Evolutionary conservation across 2,113 vertebrate genomes (phyloP).

Genomic region (Perca flavescens): DNA sequence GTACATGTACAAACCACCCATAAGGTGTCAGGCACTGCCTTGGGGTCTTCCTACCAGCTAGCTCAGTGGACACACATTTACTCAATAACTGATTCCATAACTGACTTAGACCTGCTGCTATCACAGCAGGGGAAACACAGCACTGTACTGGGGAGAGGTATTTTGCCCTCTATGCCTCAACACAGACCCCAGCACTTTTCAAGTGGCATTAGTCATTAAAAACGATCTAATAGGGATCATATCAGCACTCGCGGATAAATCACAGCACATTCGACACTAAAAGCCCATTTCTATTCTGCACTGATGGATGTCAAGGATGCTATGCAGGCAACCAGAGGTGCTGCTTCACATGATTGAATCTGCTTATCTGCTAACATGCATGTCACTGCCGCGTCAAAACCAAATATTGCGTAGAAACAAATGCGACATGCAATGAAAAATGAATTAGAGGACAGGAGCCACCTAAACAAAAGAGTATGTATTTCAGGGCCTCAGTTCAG

Average conservation of each 20-base stretch:
- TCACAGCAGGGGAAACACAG: conserved; percentile 51
- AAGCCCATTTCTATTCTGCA: conserved; percentile 54
- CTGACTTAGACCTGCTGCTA: conserved; percentile 50
- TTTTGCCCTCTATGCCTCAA: conserved; percentile 53
- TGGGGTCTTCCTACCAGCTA: conserved; percentile 27
- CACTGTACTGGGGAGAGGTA: conserved; percentile 28
- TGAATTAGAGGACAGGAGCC: neutral
- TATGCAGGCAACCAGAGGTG: conserved; percentile 30
- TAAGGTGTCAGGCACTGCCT: conserved; percentile 58
- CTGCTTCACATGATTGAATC: conserved; percentile 44
- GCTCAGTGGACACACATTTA: conserved; percentile 31
- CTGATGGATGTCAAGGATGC: conserved; percentile 53
- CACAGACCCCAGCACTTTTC: conserved; percentile 63
- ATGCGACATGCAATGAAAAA: conserved; percentile 29
- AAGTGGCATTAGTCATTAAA: conserved; percentile 75
- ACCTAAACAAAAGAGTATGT: neutral
- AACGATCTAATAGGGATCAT: conserved; percentile 60
- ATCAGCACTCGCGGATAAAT: conserved; percentile 62
- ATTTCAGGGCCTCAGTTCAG: neutral
- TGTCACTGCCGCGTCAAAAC: conserved; percentile 14
- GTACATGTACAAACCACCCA: neutral
- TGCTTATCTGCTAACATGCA: conserved; percentile 38
- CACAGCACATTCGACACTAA: conserved; percentile 58
- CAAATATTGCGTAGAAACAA: conserved; percentile 22
- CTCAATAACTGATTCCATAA: conserved; percentile 30